Evolutionary conservation across 1,140 invertebrate genomes (phyloP).

Genomic region (Dysdera silvatica): DNA sequence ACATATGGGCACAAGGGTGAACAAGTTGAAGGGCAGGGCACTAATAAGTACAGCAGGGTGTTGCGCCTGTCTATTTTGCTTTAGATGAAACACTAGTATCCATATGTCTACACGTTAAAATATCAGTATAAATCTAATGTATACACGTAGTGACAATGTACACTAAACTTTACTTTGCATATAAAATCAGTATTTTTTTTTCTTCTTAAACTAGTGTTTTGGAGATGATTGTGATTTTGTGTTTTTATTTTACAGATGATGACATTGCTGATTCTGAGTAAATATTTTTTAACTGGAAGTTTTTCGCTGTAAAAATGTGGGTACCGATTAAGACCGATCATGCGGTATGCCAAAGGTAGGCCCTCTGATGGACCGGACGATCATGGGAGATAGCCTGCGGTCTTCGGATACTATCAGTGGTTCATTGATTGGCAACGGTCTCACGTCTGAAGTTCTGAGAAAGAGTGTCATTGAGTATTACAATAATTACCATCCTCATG

Average conservation of each 20-base stretch:
- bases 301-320: conserved; percentile 4
- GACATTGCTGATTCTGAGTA: not conserved
- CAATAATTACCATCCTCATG: conserved; percentile 28
- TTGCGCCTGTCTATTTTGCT: too few relatives aligned
- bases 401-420: conserved; percentile 22
- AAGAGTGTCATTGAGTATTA: conserved; percentile 29
- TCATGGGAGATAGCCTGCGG: conserved; percentile 15
- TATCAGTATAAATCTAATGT: too few relatives aligned
- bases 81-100: too few relatives aligned
- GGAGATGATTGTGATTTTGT: not conserved
- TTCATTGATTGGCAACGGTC: conserved; percentile 22
- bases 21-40: too few relatives aligned
- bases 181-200: not conserved
- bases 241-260: conserved; percentile 14
- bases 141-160: too few relatives aligned
- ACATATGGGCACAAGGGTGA: too few relatives aligned
- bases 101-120: too few relatives aligned
- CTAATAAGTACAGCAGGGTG: too few relatives aligned
- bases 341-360: conserved; percentile 29
- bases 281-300: not conserved
- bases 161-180: too few relatives aligned
- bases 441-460: conserved; percentile 28
- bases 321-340: conserved; percentile 7
- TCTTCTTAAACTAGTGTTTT: not conserved
- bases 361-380: conserved; percentile 11